A percentile compares a stretch with the other conserved stretches of the same genome.
Evolutionary conservation across 2,797 vertebrate genomes (phyloP).

Genomic region (Gymnopithys bicolor): DNA sequence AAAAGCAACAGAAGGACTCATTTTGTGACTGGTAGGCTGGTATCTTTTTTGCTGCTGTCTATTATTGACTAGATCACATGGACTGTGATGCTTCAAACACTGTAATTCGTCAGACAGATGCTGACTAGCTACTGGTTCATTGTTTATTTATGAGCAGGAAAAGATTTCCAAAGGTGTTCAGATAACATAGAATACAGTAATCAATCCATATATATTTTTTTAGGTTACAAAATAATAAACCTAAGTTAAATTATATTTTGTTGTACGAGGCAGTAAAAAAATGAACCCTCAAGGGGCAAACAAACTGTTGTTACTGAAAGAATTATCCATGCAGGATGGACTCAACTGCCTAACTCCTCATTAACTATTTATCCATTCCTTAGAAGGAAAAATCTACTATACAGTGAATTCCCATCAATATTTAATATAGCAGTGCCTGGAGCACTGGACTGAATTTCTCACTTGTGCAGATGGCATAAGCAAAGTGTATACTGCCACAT

Average conservation of each 20-base stretch:
- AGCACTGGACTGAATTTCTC: conserved; percentile 73
- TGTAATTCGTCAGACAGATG: conserved; percentile 51
- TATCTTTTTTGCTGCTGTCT: conserved; percentile 12
- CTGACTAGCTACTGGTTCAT: conserved; percentile 57
- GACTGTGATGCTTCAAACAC: conserved; percentile 30
- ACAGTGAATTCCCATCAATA: conserved; percentile 78
- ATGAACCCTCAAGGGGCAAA: conserved; percentile 62
- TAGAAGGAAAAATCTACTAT: conserved; percentile 77
- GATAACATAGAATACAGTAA: conserved; percentile 53
- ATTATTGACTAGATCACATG: conserved; percentile 42
- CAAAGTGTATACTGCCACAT: conserved; percentile 55
- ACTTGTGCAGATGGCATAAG: conserved; percentile 62
- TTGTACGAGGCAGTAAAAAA: conserved; percentile 33
- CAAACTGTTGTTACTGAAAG: conserved; percentile 73
- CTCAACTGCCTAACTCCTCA: conserved; percentile 71
- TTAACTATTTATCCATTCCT: conserved; percentile 82
- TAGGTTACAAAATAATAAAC: conserved; percentile 67
- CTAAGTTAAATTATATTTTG: conserved; percentile 59
- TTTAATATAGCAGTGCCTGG: conserved; percentile 77
- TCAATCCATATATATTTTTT: conserved; percentile 38
- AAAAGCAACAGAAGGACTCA: background rate
- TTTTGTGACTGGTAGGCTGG: background rate
- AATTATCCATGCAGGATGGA: conserved; percentile 75
- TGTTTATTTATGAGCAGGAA: conserved; percentile 67
- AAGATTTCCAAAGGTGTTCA: conserved; percentile 61